Evolutionary conservation across 2,113 vertebrate species (phyloP), one percentile per base, ranked within the genome.

Genomic region (Loxodonta africana): DNA sequence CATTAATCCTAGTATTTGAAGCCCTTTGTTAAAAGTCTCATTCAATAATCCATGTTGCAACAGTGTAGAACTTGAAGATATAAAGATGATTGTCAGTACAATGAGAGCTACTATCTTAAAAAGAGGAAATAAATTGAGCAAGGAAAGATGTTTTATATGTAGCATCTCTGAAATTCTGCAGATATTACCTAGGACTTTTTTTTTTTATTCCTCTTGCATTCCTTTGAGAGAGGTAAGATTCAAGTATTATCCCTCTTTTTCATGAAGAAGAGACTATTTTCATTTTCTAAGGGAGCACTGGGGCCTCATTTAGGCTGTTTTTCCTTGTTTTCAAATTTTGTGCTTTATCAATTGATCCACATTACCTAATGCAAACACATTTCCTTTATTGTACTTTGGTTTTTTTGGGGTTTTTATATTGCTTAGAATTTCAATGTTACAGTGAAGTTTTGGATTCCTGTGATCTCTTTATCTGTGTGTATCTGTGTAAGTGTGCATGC

Each of bases 211-310:
- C 25, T 71, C 28, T 67, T 93, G 44, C 2, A 80, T 76, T 17
- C 20, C 62, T 67, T 92, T 87, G 60, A 92, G 30, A 76, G 44
- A 88, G 20, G 3, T 44, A 88, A 88, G 7, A 78, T 60, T 94
- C 26, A 76, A 92, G 23, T 94, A 76, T 87, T 73, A 51, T 95
- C 7, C 23, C 6, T n/a, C 2, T 21, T 86, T 95, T 96, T 63
- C 46, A 87, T 94, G 77, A 91, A 87, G 77, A 91, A 87, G n/a
- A 90, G 26, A 60, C 41, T 60, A 28, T 95, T 76, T 95, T 88
- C 80, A 1, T 8, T 6, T 77, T 94, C 83, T 83, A 62, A 57
- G 25, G 37, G 21, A 89, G 26, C 57, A 91, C 3, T 69, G 63
- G 5, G 20, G 82, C 15, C 10, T 82, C 41, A 51, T 37, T 91